Base-by-base conservation (phyloP, 2,888 invertebrate species). In the Polyommatus icarus region DNA sequence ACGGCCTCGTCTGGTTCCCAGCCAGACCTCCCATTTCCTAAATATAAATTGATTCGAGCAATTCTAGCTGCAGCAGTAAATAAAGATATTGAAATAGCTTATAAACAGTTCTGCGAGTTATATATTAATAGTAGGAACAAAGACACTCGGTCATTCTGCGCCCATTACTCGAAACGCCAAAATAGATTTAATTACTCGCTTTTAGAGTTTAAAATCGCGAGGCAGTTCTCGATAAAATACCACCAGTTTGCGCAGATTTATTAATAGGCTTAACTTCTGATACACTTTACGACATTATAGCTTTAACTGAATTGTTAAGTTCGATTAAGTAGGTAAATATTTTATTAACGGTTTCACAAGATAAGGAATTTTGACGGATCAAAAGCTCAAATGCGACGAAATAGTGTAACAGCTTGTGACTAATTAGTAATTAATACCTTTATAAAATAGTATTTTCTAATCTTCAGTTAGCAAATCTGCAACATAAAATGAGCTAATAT, bases 271-370 rank as follows among this genome's bases (percentile, higher is more conserved):
- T 72, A 71, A 77, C 72, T 59, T 77, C 57, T 77, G 72, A 77
- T 77, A 77, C 36, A 72, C 6, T 77, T 77, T 77, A 77, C 77
- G 77, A 71, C 72, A 77, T 77, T 54, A 77, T 77, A 71, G 32
- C 71, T 71, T 71, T 71, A 50, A 77, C 71, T 36, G 73, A 10
- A 73, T 29, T 76, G 40, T 76, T 76, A 59, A 12, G 59, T 76
- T 40, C 36, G 40, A 29, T 76, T 76, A 54, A 67, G 67, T 67
- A 18, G 67, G 29, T 67, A 67, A 67, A 67, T 67, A 67, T 67
- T 67, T 73, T 73, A 73, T 73, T 46, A 46, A 15, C 20, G 6
- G 67, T 67, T 67, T 67, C 67, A 67, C 29, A 67, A 67, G 67
- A 15, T 67, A 67, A 29, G 15, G 29, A 29, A 67, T 67, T 67